Base-by-base conservation (phyloP, 2,888 invertebrate genomes). In the Caenorhabditis zanzibari region DNA sequence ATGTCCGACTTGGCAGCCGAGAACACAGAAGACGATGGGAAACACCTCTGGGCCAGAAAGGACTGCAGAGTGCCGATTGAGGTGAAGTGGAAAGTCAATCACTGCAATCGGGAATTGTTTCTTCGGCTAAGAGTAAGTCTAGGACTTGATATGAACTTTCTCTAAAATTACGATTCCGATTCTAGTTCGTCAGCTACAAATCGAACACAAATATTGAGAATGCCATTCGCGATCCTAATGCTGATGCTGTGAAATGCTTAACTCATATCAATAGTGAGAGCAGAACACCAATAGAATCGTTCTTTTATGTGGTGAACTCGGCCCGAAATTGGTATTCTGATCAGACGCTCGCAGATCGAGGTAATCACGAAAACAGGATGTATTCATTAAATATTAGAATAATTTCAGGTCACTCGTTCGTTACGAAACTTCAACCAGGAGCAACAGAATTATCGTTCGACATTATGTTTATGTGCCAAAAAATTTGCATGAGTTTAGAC, bases 401-500 rank as follows among this genome's bases (percentile, higher is more conserved):
- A n/a, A n/a, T 66, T 73, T 54, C 47, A 82, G 82, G 74, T 10
- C n/a, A 47, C 26, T 54, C 26, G 0, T 59, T 68, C 16, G 6
- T 44, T 2, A n/a, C 47, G 1, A 28, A 16, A 19, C 2, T 82
- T 5, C 10, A 24, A 0, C 28, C 35, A 1, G 47, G 56, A 12
- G 16, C 12, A 0, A 26, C 19, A 4, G 12, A 41, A 16, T 10
- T 56, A 0, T n/a, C 52, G 1, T 82, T 82, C 28, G 61, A 77
- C 24, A 10, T 82, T 14, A 38, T 26, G 3, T 82, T 82, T 22
- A 14, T 49, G 26, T 82, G 82, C 28, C 63, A 77, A 32, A 68
- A 79, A 61, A 77, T 41, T 19, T 71, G 71, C 16, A 52, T 59
- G 58, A 22, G 7, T 0, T 16, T 73, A n/a, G 35, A n/a, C 10